Evolutionary conservation across 1,140 invertebrate genomes (phyloP), one percentile per base, ranked within the genome.

Genomic region (Nixonia krombeini): DNA sequence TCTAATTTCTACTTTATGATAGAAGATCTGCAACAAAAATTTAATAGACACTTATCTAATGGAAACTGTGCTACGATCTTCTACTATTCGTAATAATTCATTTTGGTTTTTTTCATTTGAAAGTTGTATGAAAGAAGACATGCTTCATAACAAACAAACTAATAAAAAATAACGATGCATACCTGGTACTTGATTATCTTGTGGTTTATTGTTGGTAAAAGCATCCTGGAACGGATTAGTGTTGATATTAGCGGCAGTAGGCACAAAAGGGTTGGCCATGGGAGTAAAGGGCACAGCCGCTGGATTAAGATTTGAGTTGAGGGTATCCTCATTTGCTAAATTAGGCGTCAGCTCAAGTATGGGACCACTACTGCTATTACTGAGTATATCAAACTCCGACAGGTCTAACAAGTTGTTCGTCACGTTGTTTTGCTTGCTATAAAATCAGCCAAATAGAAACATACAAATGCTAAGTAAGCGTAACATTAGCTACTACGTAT

Each of bases 371-470:
- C 85, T 86, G 78, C 84, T 87, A 85, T 87, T 88, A 82, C 86
- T 88, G 72, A 89, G 79, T 70, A 85, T 83, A 70, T 89, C 88
- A 81, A 87, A 85, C 66, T 86, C 85, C 74, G 84, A 84, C 70
- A 87, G 76, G 75, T 86, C 85, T 81, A 86, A 83, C 63, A 86
- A 80, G 79, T 85, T 86, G 81, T 86, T 86, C 70, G 84, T 86
- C 74, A 85, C 84, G 83, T 86, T 86, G 79, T 87, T 86, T 78
- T 86, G 84, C 65, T 83, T 86, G 76, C 84, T 86, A 84, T 64
- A 85, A 85, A 82, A 83, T 63, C 72, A 81, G 73, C 75, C 74
- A 81, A 77, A 82, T 57, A 68, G 70, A 77, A 78, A 81, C 68
- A 75, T 78, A 82, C 70, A 81, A 44, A 79, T 47, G 71, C 72